Percentiles rank a stretch among this genome's conserved stretches.
These are phyloP conservation scores for Metaphire vulgaris DNA, from an alignment of 1,140 invertebrate species.

Conservation along the genomic window DNA sequence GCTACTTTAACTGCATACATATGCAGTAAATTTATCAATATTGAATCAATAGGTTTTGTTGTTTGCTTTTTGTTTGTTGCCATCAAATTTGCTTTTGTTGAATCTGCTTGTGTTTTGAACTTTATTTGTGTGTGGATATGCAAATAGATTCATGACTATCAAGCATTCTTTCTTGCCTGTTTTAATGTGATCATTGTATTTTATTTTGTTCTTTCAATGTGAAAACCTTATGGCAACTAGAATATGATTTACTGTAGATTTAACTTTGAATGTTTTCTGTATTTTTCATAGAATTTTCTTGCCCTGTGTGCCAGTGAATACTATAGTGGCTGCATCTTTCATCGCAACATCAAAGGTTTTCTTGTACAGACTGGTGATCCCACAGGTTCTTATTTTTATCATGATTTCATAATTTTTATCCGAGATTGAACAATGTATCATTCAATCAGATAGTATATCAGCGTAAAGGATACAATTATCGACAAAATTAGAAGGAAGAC, in stretches of 20 bases:
- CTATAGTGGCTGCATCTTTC: conserved; percentile 87
- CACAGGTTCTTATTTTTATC: conserved; percentile 51
- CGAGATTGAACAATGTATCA: neutral
- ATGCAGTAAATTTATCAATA: neutral
- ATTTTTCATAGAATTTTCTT: conserved; percentile 78
- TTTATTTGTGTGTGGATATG: no score
- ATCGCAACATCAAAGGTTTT: conserved; percentile 96
- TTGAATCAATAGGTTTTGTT: neutral
- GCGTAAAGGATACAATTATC: neutral
- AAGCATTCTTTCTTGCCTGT: no score
- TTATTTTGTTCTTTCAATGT: no score
- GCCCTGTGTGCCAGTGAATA: conserved; percentile 92
- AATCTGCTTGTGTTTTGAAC: no score
- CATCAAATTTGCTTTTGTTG: neutral
- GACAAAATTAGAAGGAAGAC: neutral
- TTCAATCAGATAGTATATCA: neutral
- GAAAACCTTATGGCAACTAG: no score
- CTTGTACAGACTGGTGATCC: conserved; percentile 97
- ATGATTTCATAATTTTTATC: neutral
- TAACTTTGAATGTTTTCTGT: conserved; percentile 24
- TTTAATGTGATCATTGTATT: no score
- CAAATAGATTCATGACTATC: no score
- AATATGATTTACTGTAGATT: neutral
- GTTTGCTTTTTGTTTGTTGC: neutral
- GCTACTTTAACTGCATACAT: neutral